phyloP scores from a whole-genome alignment of 2,797 vertebrate genomes.

The Limosa lapponica region DNA sequence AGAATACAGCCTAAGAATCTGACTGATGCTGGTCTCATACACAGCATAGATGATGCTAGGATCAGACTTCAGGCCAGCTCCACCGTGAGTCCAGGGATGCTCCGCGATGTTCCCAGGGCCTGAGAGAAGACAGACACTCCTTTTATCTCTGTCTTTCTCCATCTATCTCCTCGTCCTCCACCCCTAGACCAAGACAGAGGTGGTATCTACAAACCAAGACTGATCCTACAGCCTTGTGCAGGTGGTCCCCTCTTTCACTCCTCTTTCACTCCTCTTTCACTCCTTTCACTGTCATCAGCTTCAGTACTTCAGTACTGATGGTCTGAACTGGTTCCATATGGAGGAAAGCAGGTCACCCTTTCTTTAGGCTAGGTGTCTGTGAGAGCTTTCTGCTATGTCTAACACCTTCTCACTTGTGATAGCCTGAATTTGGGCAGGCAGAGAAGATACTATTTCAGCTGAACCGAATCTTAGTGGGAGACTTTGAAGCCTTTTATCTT shows the following conservation, averaged over 20 bases:
- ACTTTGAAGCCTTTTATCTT: neutral
- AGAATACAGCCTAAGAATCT: neutral
- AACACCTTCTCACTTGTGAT: neutral
- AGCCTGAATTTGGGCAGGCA: too few species aligned
- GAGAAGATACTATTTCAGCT: neutral
- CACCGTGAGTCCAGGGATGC: neutral
- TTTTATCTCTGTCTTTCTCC: neutral
- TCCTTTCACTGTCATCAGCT: neutral
- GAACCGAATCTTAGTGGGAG: neutral
- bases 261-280: neutral
- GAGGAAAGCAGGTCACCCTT: neutral
- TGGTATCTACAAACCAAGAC: neutral
- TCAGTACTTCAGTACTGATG: neutral
- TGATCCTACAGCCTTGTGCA: neutral
- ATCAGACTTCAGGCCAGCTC: neutral
- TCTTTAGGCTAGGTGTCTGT: neutral
- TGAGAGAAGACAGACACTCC: neutral
- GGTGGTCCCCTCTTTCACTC: neutral
- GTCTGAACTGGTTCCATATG: neutral
- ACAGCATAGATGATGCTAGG: rapidly evolving
- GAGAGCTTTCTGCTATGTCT: neutral
- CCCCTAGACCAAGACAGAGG: neutral
- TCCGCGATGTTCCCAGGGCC: neutral
- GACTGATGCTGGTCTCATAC: neutral
- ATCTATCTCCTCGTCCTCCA: neutral